Evolutionary conservation across 2,888 invertebrate genomes (phyloP).

Genomic region (Megaustenia siamemsis): DNA sequence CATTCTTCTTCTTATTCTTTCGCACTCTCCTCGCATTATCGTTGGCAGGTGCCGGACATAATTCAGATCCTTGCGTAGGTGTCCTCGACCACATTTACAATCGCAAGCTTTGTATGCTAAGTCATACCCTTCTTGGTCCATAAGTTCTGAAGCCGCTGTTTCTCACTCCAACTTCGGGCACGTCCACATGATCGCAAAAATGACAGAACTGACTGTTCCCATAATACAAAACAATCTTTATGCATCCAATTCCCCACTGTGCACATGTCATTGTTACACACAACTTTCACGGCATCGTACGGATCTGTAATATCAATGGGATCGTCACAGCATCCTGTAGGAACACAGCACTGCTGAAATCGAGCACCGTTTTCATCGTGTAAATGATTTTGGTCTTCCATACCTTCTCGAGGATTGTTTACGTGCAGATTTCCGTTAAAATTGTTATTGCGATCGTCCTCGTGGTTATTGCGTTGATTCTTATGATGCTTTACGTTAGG

Average conservation of each 20-base stretch:
- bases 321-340: slow-evolving; percentile 67
- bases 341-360: slow-evolving; percentile 68
- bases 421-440: slow-evolving; percentile 45
- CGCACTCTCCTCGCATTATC: slow-evolving; percentile 81
- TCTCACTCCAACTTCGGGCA: slow-evolving; percentile 95
- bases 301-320: slow-evolving; percentile 71
- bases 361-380: slow-evolving; percentile 50
- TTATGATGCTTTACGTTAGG: slow-evolving; percentile 69
- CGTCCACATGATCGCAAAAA: slow-evolving; percentile 94
- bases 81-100: slow-evolving; percentile 94
- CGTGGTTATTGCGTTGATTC: slow-evolving; percentile 62
- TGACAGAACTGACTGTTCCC: slow-evolving; percentile 93
- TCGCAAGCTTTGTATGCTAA: slow-evolving; percentile 96
- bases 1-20: slow-evolving; percentile 85
- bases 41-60: slow-evolving; percentile 85
- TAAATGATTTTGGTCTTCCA: slow-evolving; percentile 52
- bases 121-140: slow-evolving; percentile 99
- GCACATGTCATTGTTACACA: slow-evolving; percentile 97
- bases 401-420: slow-evolving; percentile 31
- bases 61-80: slow-evolving; percentile 95
- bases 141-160: slow-evolving; percentile 94
- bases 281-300: slow-evolving; percentile 87
- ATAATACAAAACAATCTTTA: slow-evolving; percentile 95
- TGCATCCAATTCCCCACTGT: slow-evolving; percentile 95
- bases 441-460: slow-evolving; percentile 64